A percentile compares a stretch with the other conserved stretches of the same genome.
phyloP scores from a whole-genome alignment of 2,797 vertebrate genomes.

The Oreochromis mossambicus region DNA sequence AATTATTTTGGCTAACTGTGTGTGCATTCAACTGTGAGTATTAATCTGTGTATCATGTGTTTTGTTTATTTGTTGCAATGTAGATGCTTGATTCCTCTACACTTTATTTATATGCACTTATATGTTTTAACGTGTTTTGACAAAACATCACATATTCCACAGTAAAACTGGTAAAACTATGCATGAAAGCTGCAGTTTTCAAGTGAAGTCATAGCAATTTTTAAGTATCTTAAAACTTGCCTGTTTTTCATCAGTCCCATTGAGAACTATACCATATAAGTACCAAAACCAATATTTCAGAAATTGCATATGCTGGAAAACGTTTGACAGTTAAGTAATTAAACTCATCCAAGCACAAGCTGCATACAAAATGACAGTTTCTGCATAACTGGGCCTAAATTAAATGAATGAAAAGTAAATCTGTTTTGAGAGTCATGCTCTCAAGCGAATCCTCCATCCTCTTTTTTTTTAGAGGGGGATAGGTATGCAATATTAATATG shows the following conservation, averaged over 20 bases:
- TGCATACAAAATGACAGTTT: conserved; percentile 32
- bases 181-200: not conserved
- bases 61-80: not conserved
- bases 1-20: not conserved
- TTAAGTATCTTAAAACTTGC: not conserved
- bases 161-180: not conserved
- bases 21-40: accelerated
- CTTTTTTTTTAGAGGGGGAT: not conserved
- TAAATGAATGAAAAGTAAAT: conserved; percentile 59
- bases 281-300: conserved; percentile 20
- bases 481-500: conserved; percentile 35
- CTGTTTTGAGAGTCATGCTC: conserved; percentile 39
- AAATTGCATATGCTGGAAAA: conserved; percentile 48
- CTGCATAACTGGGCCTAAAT: conserved; percentile 18
- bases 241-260: not conserved
- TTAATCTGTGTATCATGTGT: not conserved
- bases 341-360: conserved; percentile 47
- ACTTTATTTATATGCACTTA: not conserved
- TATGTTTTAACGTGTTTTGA: not conserved
- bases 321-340: conserved; percentile 62
- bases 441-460: conserved; percentile 17
- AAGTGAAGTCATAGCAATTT: not conserved
- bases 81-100: not conserved
- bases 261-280: conserved; percentile 16
- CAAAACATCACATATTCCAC: not conserved